Evolutionary conservation across 2,113 vertebrate genomes (phyloP), one percentile per base, ranked within the genome.

Genomic region (Blennius ocellaris): DNA sequence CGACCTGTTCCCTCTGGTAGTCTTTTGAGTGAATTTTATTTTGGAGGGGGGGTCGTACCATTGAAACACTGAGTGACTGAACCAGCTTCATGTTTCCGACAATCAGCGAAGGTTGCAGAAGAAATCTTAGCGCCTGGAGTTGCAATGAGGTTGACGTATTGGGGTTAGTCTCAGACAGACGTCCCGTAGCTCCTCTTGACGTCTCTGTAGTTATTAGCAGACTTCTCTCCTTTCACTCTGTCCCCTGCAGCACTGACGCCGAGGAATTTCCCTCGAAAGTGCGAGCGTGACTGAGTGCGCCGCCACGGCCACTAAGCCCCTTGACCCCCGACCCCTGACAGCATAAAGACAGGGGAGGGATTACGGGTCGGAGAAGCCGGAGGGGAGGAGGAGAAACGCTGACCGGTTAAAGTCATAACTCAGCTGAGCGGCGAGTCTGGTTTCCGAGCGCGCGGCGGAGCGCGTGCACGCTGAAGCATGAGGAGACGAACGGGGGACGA

Each of bases 241-340:
- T 2, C 30, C 65, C 78, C 71, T 44, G 16, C 54, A 43, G 50
- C 52, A 64, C n/a, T 38, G 43, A 56, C 47, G 40, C 52, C 14
- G 6, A 58, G 59, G 52, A 39, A 78, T 68, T 60, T 64, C 50
- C 63, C 16, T 90, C 66, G 81, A 91, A 84, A 90, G 87, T 85
- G 72, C 56, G 75, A 87, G 71, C 36, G 17, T 37, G 9, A 73
- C 69, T 8, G 49, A 81, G 61, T 38, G 3, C 69, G 60, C 50
- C 8, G 56, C 37, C 11, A 9, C 60, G 71, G 51, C 49, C 36
- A 43, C 66, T 6, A 70, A 53, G n/a, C 21, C 57, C 16, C n/a
- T 70, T 82, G 67, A 86, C 71, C 78, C 75, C 9, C 81, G 67
- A 86, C 71, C 78, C 75, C 9, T 11, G 11, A 36, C 48, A 64